A percentile compares a stretch with the other conserved stretches of the same genome.
These are phyloP conservation scores for Lysandra coridon DNA, from an alignment of 2,888 invertebrate genomes.

Conservation along the genomic window DNA sequence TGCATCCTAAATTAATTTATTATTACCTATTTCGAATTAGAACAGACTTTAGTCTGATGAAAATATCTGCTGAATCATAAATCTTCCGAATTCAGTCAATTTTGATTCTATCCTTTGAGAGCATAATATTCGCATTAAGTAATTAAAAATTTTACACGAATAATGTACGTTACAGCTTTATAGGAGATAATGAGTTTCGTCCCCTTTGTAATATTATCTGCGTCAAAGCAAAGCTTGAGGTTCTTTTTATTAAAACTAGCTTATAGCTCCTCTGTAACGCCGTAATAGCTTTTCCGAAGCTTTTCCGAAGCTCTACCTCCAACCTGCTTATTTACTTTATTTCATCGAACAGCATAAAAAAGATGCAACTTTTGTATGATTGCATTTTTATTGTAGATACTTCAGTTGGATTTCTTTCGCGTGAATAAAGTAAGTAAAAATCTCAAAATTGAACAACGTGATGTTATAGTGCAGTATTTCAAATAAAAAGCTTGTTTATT, in stretches of 20 bases:
- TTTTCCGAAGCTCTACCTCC: not conserved
- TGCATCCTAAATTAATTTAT: too few species aligned
- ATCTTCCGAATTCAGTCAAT: not conserved
- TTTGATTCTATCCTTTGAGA: not conserved
- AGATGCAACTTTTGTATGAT: not conserved
- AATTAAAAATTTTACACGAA: slow-evolving; percentile 21
- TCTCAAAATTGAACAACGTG: too few species aligned
- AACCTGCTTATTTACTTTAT: slow-evolving; percentile 2
- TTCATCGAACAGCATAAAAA: not conserved
- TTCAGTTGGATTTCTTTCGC: too few species aligned
- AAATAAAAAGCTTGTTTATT: not conserved
- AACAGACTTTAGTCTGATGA: too few species aligned
- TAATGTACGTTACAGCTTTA: not conserved
- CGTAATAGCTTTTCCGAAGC: not conserved
- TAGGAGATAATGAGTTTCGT: slow-evolving; percentile 21
- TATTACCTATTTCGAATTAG: too few species aligned
- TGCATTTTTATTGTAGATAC: not conserved
- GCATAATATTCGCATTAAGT: not conserved
- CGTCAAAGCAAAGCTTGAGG: slow-evolving; percentile 14
- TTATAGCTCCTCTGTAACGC: not conserved
- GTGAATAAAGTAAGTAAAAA: too few species aligned
- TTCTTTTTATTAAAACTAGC: slow-evolving; percentile 20
- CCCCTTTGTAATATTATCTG: slow-evolving; percentile 19
- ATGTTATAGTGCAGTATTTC: not conserved
- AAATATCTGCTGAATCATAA: not conserved